A percentile compares a stretch with the other conserved stretches of the same genome.
These are phyloP conservation scores for Drosophila melanocephala DNA, from an alignment of 2,888 invertebrate genomes.

Conservation along the genomic window DNA sequence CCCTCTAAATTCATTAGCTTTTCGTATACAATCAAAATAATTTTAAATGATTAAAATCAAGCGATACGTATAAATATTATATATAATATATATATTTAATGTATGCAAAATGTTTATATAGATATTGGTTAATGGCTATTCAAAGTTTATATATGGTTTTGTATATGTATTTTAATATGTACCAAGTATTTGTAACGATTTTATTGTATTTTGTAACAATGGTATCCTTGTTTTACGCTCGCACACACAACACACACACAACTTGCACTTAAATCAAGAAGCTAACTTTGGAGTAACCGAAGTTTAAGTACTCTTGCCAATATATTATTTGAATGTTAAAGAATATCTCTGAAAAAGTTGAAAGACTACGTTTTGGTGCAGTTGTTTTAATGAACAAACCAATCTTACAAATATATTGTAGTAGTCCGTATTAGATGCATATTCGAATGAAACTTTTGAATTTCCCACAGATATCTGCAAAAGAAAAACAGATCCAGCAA, in stretches of 20 bases:
- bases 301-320: conserved; percentile 36
- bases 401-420: background rate
- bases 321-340: background rate
- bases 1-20: conserved; percentile 62
- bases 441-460: background rate
- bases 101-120: conserved; percentile 55
- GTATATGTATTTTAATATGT: conserved; percentile 51
- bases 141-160: conserved; percentile 46
- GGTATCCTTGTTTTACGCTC: conserved; percentile 29
- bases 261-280: conserved; percentile 13
- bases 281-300: conserved; percentile 20
- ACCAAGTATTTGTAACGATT: conserved; percentile 41
- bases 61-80: conserved; percentile 30
- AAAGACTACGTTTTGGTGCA: background rate
- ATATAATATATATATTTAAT: conserved; percentile 39
- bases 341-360: background rate
- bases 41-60: conserved; percentile 25
- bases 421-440: background rate
- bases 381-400: background rate
- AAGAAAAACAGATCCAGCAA: background rate
- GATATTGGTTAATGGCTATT: conserved; percentile 44
- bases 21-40: conserved; percentile 63
- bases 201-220: conserved; percentile 49
- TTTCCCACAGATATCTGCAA: background rate
- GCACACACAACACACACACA: conserved; percentile 31